A percentile compares a stretch with the other conserved stretches of the same genome.
phyloP scores from a whole-genome alignment of 2,113 vertebrate genomes.

The Pteruthius melanotis region DNA sequence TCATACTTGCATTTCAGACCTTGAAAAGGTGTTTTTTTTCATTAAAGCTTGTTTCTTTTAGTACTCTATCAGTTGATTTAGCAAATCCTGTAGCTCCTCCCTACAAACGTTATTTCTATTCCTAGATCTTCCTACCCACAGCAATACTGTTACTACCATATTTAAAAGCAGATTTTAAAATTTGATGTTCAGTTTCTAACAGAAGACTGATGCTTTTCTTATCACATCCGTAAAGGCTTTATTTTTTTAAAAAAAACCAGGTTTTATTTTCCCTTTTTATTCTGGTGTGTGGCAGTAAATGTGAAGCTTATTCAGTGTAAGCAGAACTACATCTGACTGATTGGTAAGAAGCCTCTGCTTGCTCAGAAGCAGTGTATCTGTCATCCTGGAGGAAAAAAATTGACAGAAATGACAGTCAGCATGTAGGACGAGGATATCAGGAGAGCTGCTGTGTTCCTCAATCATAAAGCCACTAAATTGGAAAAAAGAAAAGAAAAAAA shows the following conservation, averaged over 20 bases:
- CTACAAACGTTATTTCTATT: neutral
- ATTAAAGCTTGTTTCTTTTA: neutral
- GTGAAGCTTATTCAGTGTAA: neutral
- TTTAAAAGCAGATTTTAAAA: neutral
- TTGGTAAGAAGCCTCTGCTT: neutral
- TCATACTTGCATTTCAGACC: neutral
- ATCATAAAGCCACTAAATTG: neutral
- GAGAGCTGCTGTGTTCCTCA: neutral
- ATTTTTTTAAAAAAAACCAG: neutral
- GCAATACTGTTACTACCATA: neutral
- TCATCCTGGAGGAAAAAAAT: neutral
- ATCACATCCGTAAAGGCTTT: neutral
- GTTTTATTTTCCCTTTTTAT: neutral
- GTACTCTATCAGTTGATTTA: neutral
- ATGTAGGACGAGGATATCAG: rapidly evolving
- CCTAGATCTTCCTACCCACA: neutral
- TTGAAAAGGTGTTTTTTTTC: neutral
- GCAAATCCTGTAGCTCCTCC: neutral
- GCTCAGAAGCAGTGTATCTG: neutral
- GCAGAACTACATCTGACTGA: neutral
- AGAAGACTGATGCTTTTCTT: neutral
- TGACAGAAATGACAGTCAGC: neutral
- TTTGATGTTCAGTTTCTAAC: neutral
- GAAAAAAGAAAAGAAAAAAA: neutral
- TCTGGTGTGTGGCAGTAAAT: neutral